phyloP scores from a whole-genome alignment of 1,140 invertebrate species.

The Fopius arisanus region DNA sequence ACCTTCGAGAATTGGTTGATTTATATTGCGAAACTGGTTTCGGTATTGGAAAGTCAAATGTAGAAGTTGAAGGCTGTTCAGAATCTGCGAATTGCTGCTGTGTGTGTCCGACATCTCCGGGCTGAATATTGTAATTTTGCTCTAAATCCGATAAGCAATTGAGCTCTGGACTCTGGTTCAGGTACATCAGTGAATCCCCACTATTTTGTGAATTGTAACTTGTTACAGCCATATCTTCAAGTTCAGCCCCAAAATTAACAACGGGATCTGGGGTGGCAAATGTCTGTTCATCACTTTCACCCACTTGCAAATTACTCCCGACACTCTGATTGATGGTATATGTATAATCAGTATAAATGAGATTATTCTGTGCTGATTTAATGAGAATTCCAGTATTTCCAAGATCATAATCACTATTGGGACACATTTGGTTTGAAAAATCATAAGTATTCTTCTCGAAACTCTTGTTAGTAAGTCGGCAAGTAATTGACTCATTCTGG shows the following conservation, averaged over 20 bases:
- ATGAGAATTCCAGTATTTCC: constrained; percentile 29
- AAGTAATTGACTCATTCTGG: background rate
- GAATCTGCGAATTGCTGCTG: background rate
- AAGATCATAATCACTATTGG: constrained; percentile 2
- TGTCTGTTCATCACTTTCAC: background rate
- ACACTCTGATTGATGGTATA: constrained; percentile 9
- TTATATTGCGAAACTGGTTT: constrained; percentile 38
- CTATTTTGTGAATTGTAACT: background rate
- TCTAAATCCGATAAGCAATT: background rate
- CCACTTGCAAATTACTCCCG: constrained; percentile 3
- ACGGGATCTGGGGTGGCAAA: background rate
- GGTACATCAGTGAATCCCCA: background rate
- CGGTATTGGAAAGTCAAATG: constrained; percentile 44
- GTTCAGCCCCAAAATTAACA: background rate
- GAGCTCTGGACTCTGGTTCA: background rate
- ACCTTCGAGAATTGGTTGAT: constrained; percentile 32
- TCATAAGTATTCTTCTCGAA: constrained; percentile 5
- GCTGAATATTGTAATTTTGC: background rate
- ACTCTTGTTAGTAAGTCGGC: background rate
- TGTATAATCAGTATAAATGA: constrained; percentile 23
- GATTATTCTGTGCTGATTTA: constrained; percentile 28
- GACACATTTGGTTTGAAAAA: background rate
- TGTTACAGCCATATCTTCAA: background rate
- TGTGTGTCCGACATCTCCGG: background rate
- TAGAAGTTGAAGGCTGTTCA: constrained; percentile 5